Evolutionary conservation across 1,140 invertebrate genomes (phyloP).

Genomic region (Hyphantria cunea): DNA sequence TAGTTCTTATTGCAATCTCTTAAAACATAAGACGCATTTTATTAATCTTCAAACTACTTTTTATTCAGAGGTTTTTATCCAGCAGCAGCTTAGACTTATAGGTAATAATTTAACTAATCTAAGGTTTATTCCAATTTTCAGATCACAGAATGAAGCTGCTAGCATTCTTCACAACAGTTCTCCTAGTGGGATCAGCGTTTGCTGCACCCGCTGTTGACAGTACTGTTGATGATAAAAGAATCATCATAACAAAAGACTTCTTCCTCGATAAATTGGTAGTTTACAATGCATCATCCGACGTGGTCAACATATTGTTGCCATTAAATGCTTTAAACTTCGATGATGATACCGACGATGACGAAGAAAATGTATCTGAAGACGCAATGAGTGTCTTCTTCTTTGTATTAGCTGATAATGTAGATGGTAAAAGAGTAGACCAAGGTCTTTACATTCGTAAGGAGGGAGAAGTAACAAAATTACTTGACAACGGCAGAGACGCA

Average conservation of each 20-base stretch:
- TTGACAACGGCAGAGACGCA: constrained; percentile 54
- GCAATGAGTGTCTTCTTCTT: constrained; percentile 43
- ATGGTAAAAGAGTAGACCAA: constrained; percentile 43
- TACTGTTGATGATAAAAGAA: background rate
- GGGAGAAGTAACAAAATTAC: constrained; percentile 41
- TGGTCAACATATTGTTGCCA: constrained; percentile 55
- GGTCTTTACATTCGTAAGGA: constrained; percentile 46
- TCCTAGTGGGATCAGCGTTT: constrained; percentile 32
- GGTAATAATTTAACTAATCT: too few species aligned
- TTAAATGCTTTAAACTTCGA: constrained; percentile 60
- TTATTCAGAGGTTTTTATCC: too few species aligned
- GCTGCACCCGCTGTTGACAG: constrained; percentile 34
- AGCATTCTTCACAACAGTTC: constrained; percentile 17
- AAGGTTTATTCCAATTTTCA: constrained; percentile 22
- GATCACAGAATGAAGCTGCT: constrained; percentile 34
- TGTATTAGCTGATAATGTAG: constrained; percentile 46
- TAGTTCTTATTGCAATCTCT: too few species aligned
- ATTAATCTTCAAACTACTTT: too few species aligned
- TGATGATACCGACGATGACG: constrained; percentile 37
- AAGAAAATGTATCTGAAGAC: constrained; percentile 24
- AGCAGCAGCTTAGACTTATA: too few species aligned
- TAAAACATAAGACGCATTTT: too few species aligned
- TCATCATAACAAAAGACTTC: constrained; percentile 22
- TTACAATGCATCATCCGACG: constrained; percentile 54
- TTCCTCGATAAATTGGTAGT: constrained; percentile 41